Conservation (phyloP, 2,797 vertebrate species). For the Syndactyla subalaris region DNA sequence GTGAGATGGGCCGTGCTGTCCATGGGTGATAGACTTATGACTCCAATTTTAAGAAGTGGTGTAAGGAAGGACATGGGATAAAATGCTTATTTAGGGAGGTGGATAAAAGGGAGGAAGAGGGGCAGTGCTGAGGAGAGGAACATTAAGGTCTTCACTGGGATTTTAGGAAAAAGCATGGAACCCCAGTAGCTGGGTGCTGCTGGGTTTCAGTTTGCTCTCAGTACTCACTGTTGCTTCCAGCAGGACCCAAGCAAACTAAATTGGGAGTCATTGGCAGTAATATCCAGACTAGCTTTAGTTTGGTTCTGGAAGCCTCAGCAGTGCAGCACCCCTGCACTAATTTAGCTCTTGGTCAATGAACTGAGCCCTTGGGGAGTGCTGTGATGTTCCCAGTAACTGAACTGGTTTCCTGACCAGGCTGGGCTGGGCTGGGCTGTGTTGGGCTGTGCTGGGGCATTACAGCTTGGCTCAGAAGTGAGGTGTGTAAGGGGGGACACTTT, state of each 20-base stretch:
- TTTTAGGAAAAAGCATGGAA: not conserved
- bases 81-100: not conserved
- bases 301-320: not conserved
- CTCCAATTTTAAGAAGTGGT: not conserved
- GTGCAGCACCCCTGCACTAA: not conserved
- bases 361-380: not conserved
- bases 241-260: not conserved
- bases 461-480: not conserved
- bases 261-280: not conserved
- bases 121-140: not conserved
- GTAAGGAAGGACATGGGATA: not conserved
- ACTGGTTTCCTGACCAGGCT: not conserved
- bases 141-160: not conserved
- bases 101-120: not conserved
- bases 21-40: fast-evolving
- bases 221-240: not conserved
- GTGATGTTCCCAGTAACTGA: not conserved
- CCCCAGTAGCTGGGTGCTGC: not conserved
- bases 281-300: not conserved
- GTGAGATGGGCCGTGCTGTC: not conserved
- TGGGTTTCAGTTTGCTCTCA: not conserved
- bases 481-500: fast-evolving
- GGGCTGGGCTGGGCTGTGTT: not conserved
- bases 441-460: not conserved
- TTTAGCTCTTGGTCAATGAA: constrained; percentile 31